Percentiles rank a stretch among this genome's conserved stretches.
Evolutionary conservation across 1,140 invertebrate species (phyloP).

Genomic region (Protaetia brevitarsis): DNA sequence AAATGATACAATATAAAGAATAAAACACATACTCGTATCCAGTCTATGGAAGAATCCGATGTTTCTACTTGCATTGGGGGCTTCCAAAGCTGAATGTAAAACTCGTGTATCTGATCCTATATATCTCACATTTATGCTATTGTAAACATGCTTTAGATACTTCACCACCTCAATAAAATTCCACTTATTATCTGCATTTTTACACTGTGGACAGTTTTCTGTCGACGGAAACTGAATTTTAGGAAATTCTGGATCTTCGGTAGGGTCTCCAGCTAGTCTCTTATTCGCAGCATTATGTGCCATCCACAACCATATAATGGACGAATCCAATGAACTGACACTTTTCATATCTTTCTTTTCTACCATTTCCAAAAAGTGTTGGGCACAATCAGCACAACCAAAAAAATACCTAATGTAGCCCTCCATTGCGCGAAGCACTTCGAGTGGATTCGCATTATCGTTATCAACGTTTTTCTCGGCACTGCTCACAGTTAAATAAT

Average conservation of each 20-base stretch:
- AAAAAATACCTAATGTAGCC: conserved; percentile 92
- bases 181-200: conserved; percentile 60
- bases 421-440: conserved; percentile 78
- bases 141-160: conserved; percentile 76
- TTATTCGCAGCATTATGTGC: conserved; percentile 93
- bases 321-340: conserved; percentile 67
- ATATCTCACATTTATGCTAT: conserved; percentile 45
- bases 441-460: conserved; percentile 54
- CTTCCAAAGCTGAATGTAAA: conserved; percentile 34
- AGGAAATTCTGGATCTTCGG: conserved; percentile 86
- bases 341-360: conserved; percentile 62
- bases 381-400: conserved; percentile 85
- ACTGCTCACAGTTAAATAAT: conserved; percentile 84
- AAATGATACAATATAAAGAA: conserved; percentile 68
- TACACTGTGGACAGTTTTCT: conserved; percentile 69
- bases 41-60: conserved; percentile 53
- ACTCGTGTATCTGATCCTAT: conserved; percentile 43
- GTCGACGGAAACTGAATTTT: conserved; percentile 87
- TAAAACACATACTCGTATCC: conserved; percentile 72
- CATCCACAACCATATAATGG: conserved; percentile 91
- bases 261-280: conserved; percentile 76
- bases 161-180: conserved; percentile 66
- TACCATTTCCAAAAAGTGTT: conserved; percentile 85
- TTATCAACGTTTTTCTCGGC: conserved; percentile 50
- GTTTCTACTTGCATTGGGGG: conserved; percentile 25